Conservation (phyloP, 2,113 vertebrate species). For the Cricetomys ansorgei region DNA sequence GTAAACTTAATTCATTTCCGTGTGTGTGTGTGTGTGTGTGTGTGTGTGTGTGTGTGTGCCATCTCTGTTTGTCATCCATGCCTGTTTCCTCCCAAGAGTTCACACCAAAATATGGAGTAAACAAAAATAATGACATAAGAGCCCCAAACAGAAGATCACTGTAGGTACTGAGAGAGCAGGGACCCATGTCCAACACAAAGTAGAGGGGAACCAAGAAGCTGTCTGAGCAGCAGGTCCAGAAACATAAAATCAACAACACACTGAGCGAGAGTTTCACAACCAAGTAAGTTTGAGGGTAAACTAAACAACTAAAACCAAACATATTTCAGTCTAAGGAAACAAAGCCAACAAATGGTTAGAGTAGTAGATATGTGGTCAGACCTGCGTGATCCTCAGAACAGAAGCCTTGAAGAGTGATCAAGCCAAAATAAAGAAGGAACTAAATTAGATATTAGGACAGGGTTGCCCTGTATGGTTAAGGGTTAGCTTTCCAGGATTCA, state of each 20-base stretch:
- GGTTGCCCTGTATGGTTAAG: background rate
- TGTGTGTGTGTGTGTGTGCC: background rate
- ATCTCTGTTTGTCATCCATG: background rate
- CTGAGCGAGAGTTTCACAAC: background rate
- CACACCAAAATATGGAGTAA: background rate
- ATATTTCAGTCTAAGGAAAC: conserved; percentile 24
- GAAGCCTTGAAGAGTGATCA: background rate
- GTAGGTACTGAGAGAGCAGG: background rate
- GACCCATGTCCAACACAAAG: background rate
- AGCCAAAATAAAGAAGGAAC: conserved; percentile 19
- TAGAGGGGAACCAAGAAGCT: fast-evolving
- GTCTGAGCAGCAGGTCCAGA: background rate
- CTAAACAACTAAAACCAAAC: conserved; percentile 8
- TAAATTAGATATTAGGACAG: background rate
- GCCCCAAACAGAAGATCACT: background rate
- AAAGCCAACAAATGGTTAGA: background rate
- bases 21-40: background rate
- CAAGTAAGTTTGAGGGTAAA: background rate
- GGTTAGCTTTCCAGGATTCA: background rate
- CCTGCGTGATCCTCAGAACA: background rate
- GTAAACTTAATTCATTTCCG: background rate
- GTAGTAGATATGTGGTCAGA: background rate
- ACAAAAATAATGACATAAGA: background rate
- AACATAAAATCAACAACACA: background rate
- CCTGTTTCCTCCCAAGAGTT: background rate